Conservation (phyloP, 92 coral and sea anemone genomes). For the Epizoanthus ramosus region DNA sequence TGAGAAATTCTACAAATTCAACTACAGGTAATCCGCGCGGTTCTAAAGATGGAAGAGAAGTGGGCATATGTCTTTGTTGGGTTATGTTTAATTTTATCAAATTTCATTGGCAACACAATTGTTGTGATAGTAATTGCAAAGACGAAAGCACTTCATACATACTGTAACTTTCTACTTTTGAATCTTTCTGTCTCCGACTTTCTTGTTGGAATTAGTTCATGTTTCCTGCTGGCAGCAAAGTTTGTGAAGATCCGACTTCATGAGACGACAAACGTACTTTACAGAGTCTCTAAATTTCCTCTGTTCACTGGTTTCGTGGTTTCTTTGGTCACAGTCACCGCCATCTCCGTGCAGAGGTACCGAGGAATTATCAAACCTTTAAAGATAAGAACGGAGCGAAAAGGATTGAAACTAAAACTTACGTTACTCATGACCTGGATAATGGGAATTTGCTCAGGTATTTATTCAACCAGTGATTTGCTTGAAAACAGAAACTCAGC, state of each 20-base stretch:
- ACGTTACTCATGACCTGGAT: conserved; percentile 37
- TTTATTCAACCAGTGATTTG: no score
- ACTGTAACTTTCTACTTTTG: not conserved
- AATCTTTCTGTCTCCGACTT: not conserved
- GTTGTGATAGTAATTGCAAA: not conserved
- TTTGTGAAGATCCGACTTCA: not conserved
- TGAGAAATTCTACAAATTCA: no score
- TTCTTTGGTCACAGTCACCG: conserved; percentile 35
- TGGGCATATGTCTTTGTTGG: not conserved
- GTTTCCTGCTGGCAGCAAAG: not conserved
- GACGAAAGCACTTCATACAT: not conserved
- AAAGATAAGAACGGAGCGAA: conserved; percentile 34
- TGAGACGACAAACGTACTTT: not conserved
- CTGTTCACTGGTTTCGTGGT: conserved; percentile 4
- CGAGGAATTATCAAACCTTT: conserved; percentile 35
- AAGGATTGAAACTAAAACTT: conserved; percentile 16
- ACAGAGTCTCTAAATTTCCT: not conserved
- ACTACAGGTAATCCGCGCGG: no score
- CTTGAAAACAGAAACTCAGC: not conserved
- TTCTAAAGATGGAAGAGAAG: not conserved
- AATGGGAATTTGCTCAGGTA: not conserved
- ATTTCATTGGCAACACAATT: not conserved
- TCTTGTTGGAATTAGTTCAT: not conserved
- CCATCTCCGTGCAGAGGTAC: conserved; percentile 44
- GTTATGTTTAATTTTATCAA: not conserved